Base-by-base conservation (phyloP, 2,797 vertebrate species). In the Falco concolor region DNA sequence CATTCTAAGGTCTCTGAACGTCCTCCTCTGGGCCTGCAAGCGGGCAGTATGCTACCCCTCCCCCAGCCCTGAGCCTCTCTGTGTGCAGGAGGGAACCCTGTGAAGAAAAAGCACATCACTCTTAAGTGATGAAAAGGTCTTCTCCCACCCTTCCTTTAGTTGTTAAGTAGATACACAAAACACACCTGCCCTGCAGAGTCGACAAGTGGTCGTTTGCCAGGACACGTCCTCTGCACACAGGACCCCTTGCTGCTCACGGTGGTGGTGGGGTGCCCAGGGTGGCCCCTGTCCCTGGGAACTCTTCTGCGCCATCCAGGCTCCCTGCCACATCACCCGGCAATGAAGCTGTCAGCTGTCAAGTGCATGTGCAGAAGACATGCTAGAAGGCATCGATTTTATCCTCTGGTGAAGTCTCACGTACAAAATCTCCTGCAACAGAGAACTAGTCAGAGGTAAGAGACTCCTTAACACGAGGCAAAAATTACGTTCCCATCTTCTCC, bases 191-290 rank as follows among this genome's bases (percentile, higher is more conserved):
- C 47, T 63, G 79, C 40, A 63, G 42, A 49, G 54, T 13, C 52
- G 38, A 60, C 17, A 34, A 52, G 72, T 28, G 42, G 9, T 5
- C 54, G 23, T 49, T 76, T 80, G 30, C 27, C 27, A 54, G 64
- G 27, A 77, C 13, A 4, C 0, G 1, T 47, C 50, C 38, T 60
- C 50, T 28, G n/a, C 21, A 23, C 27, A 45, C 6, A 0, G 52
- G 47, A 25, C 12, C 23, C 21, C 1, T 3, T 32, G 38, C 27
- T 44, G 24, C 49, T 68, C 9, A 0, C 12, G 5, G 52, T 52
- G 56, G 52, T 38, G 69, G 9, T 5, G 8, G 18, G 13, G 18
- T 69, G 34, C 38, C 56, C 17, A n/a, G 56, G 9, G 36, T 42
- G 59, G 50, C 2, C 25, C 8, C 13, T 1, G 1, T 42, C 63